Base-by-base conservation (phyloP, 1,140 invertebrate genomes). In the Elymnias hypermnestra region DNA sequence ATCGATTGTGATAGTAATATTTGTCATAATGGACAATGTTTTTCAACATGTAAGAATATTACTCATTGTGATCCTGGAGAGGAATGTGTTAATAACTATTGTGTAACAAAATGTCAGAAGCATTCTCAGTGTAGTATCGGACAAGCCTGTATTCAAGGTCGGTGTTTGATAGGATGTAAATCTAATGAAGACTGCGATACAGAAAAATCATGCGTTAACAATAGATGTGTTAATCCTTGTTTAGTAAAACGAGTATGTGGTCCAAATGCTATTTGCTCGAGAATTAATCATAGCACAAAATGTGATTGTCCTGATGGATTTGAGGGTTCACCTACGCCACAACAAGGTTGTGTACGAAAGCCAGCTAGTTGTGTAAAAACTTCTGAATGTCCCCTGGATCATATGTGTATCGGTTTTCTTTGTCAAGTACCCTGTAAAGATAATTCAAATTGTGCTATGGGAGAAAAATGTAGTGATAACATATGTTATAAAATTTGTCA, bases 401-500 rank as follows among this genome's bases (percentile, higher is more conserved):
- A 94, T 51, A 88, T 91, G 69, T 96, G 95, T 69, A 89, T 93
- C 13, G 90, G 89, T 7, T 90, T 91, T 21, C 87, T 91, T 43
- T 96, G 95, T 61, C 91, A 92, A 64, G 88, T 93, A 6, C 90
- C 92, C 9, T 97, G 95, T 66, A 84, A 87, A 51, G 90, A 91
- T 35, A 90, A 90, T 29, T 86, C 77, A 2, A 85, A 90, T 29
- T 96, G 95, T 72, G 95, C 94, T 0, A 88, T 92, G 10, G 95
- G 95, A 7, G 95, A 97, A 83, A 90, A 92, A 33, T 97, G 95
- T 60, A 89, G 89, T 37, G 91, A 93, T 43, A 92, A 90, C 50
- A 89, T 92, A 17, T 97, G 95, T 57, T 87, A 92, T 8, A 96
- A 95, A 86, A 89, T 96, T 18, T 97, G 96, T 70, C 95, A 95